These are phyloP conservation scores for Melanotus villosus DNA, from an alignment of 2,888 invertebrate genomes.

Conservation along the genomic window DNA sequence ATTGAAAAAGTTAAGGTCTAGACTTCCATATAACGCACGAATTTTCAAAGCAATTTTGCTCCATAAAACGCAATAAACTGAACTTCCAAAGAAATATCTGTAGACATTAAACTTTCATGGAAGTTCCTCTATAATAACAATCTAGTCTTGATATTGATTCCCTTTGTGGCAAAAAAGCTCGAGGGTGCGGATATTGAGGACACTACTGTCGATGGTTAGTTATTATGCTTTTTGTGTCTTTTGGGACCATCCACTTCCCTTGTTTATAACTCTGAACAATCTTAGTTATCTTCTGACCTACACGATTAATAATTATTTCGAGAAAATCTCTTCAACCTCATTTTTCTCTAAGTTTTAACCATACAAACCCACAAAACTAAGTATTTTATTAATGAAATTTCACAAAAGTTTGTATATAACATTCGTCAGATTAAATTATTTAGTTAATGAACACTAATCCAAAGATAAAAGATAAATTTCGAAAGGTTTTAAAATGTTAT, in stretches of 20 bases:
- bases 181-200: constrained; percentile 20
- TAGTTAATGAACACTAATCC: too few species aligned
- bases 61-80: constrained; percentile 19
- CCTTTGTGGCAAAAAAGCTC: constrained; percentile 20
- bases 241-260: neutral
- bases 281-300: neutral
- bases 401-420: too few species aligned
- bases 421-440: too few species aligned
- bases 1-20: too few species aligned
- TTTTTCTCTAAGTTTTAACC: too few species aligned
- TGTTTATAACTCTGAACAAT: constrained; percentile 1
- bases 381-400: too few species aligned
- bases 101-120: constrained; percentile 20
- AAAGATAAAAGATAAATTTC: too few species aligned
- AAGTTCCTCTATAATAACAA: constrained; percentile 24
- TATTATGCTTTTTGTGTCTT: constrained; percentile 19
- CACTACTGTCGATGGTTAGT: constrained; percentile 24
- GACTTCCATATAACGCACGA: neutral
- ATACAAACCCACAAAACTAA: too few species aligned
- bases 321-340: too few species aligned
- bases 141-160: constrained; percentile 22
- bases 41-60: constrained; percentile 18
- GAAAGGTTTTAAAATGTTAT: too few species aligned
- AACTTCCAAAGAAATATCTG: constrained; percentile 22
- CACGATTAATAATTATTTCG: neutral